phyloP scores from a whole-genome alignment of 2,113 vertebrate species.

The Echinops telfairi region DNA sequence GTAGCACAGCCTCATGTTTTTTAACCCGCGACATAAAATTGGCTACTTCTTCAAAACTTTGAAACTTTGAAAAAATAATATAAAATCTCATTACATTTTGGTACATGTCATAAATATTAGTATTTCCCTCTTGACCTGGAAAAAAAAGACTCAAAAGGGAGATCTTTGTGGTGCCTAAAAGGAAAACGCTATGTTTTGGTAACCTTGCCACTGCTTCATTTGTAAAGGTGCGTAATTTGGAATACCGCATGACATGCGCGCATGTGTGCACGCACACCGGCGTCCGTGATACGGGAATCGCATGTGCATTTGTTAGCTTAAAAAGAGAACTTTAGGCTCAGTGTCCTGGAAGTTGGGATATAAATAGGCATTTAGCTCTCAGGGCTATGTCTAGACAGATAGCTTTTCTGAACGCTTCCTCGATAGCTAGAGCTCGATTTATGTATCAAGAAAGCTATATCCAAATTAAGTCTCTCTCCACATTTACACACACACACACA shows the following conservation, averaged over 20 bases:
- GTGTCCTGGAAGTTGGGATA: neutral
- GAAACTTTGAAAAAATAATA: neutral
- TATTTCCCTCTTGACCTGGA: constrained; percentile 14
- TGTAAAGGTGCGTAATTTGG: neutral
- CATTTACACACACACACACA: constrained; percentile 9
- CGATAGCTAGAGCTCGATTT: neutral
- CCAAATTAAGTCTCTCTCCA: neutral
- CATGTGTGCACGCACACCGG: neutral
- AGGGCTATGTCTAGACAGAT: constrained; percentile 40
- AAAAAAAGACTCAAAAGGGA: constrained; percentile 45
- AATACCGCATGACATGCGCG: neutral
- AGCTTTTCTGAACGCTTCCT: constrained; percentile 24
- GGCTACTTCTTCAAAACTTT: constrained; percentile 36
- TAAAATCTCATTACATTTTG: constrained; percentile 43
- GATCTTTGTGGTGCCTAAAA: neutral
- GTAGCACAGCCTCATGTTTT: constrained; percentile 50
- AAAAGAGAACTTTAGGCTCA: constrained; percentile 39
- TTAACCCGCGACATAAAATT: constrained; percentile 71
- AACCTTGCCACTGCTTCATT: constrained; percentile 7
- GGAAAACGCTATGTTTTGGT: neutral
- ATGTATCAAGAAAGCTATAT: constrained; percentile 26
- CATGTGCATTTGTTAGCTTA: neutral
- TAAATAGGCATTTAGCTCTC: neutral
- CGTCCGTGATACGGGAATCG: neutral
- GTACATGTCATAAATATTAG: constrained; percentile 60